Conservation (phyloP, 2,113 vertebrate genomes). For the Urocynchramus pylzowi region DNA sequence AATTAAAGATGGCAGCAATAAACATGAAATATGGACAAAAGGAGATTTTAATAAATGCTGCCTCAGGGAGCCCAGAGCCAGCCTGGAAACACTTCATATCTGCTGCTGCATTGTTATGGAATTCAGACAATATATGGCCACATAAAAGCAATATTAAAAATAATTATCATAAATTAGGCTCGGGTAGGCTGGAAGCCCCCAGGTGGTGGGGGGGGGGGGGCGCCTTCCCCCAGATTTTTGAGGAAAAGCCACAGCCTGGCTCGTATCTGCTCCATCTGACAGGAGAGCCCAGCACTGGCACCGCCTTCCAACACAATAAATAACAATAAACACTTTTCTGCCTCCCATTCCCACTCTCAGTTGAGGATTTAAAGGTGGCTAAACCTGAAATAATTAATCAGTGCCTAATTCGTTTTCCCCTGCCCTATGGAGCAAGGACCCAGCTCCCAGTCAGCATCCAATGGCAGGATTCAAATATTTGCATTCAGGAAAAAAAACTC, state of each 20-base stretch:
- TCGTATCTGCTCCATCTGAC: rapidly evolving
- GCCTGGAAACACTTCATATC: not conserved
- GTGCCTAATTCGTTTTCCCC: not conserved
- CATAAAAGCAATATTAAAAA: conserved; percentile 27
- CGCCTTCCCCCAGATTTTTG: rapidly evolving
- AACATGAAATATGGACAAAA: conserved; percentile 4
- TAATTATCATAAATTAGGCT: not conserved
- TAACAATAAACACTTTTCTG: rapidly evolving
- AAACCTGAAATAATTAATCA: not conserved
- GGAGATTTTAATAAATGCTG: not conserved
- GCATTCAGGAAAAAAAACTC: not conserved
- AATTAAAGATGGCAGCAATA: conserved; percentile 60
- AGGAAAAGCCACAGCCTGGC: not conserved
- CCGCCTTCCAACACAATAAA: not conserved
- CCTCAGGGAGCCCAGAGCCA: not conserved
- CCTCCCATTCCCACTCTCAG: rapidly evolving
- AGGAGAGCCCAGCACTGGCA: rapidly evolving
- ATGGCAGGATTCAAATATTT: not conserved
- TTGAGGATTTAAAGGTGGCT: rapidly evolving
- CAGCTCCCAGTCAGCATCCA: not conserved
- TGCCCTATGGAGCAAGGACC: not conserved
- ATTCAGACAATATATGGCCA: not conserved
- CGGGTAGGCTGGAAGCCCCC: rapidly evolving
- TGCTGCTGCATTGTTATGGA: not conserved
- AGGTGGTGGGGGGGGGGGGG: not conserved